phyloP scores from a whole-genome alignment of 2,888 invertebrate species.

The Dasysyrphus tricinctus region DNA sequence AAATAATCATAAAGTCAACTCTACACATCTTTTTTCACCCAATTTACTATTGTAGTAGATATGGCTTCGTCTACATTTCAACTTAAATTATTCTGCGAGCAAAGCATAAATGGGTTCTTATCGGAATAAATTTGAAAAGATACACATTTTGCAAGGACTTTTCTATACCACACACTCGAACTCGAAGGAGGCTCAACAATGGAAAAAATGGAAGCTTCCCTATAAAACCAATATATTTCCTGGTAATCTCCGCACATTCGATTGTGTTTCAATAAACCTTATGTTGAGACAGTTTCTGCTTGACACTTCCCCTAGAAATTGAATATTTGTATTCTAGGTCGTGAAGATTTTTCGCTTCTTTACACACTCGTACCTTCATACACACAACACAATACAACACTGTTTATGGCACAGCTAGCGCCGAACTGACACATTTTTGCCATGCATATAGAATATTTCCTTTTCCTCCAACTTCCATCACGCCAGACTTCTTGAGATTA shows the following conservation, averaged over 20 bases:
- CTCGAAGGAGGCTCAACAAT: background rate
- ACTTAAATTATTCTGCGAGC: background rate
- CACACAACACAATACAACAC: background rate
- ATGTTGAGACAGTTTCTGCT: slow-evolving; percentile 6
- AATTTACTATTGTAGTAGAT: background rate
- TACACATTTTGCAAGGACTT: slow-evolving; percentile 14
- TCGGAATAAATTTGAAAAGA: slow-evolving; percentile 14
- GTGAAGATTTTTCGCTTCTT: background rate
- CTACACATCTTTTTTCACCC: background rate
- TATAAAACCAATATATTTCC: slow-evolving; percentile 6
- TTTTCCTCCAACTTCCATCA: background rate
- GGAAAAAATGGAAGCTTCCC: background rate
- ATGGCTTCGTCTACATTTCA: background rate
- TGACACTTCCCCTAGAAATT: slow-evolving; percentile 7
- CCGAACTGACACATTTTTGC: slow-evolving; percentile 19
- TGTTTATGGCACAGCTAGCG: background rate
- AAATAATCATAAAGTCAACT: slow-evolving; percentile 19
- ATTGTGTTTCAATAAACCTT: slow-evolving; percentile 34
- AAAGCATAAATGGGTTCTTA: slow-evolving; percentile 1
- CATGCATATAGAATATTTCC: background rate
- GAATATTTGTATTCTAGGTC: slow-evolving; percentile 27
- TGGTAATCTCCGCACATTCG: slow-evolving; percentile 20
- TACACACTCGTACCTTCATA: too few relatives aligned
- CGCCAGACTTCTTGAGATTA: slow-evolving; percentile 16
- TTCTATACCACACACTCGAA: background rate